phyloP scores from a whole-genome alignment of 2,113 vertebrate species.

The Struthio camelus region DNA sequence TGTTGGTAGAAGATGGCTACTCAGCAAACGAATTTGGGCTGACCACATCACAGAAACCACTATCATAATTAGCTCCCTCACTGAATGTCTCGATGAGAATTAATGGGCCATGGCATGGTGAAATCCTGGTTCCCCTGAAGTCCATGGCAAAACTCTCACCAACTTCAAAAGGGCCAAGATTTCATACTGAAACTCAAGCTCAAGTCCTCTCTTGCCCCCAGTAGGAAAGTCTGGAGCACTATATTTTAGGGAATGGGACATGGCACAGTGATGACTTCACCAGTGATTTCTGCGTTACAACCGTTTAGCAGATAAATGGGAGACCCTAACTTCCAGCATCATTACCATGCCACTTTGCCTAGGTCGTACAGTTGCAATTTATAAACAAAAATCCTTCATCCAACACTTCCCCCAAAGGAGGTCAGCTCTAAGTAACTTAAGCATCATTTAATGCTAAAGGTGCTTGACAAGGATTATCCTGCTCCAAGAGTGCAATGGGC shows the following conservation, averaged over 20 bases:
- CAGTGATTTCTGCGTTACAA: neutral
- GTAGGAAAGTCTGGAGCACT: neutral
- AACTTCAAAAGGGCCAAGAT: slow-evolving; percentile 24
- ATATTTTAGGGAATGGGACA: neutral
- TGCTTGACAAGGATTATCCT: neutral
- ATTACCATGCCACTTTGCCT: neutral
- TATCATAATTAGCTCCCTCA: slow-evolving; percentile 16
- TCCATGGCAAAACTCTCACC: slow-evolving; percentile 8
- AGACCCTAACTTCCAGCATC: neutral
- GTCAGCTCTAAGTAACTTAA: neutral
- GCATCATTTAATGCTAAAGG: neutral
- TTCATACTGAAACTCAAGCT: slow-evolving; percentile 20
- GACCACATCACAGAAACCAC: slow-evolving; percentile 47
- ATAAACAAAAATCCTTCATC: neutral
- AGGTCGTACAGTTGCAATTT: neutral
- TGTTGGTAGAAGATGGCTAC: slow-evolving; percentile 24
- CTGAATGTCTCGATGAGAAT: slow-evolving; percentile 17
- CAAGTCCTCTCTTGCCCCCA: neutral
- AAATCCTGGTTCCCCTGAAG: slow-evolving; percentile 28
- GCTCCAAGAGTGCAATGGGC: neutral
- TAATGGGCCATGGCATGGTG: neutral
- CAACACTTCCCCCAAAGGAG: neutral
- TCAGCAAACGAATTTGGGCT: slow-evolving; percentile 34
- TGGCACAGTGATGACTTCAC: neutral
- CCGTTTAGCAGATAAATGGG: neutral